phyloP scores from a whole-genome alignment of 2,888 invertebrate genomes.

The Tetragonula carbonaria region DNA sequence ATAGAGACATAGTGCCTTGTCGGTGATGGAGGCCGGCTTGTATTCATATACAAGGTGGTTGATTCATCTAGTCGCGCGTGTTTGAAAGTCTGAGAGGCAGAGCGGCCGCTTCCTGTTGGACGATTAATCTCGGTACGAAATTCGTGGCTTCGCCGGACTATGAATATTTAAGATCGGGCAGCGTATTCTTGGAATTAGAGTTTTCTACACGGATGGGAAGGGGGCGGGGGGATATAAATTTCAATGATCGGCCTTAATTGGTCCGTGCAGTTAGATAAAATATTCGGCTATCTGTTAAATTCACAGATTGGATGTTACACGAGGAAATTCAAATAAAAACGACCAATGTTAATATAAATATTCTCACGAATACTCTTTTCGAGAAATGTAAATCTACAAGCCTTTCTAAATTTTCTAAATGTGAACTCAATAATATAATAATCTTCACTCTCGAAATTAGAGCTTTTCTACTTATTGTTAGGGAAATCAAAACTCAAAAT shows the following conservation, averaged over 20 bases:
- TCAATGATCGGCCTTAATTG: no score
- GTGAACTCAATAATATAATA: no score
- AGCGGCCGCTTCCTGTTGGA: background rate
- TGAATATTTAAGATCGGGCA: background rate
- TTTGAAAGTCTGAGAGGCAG: background rate
- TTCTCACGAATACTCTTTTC: background rate
- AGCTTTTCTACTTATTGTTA: no score
- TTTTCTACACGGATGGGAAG: background rate
- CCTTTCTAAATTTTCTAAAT: no score
- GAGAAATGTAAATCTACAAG: no score
- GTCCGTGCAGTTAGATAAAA: no score
- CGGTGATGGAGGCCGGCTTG: conserved; percentile 4
- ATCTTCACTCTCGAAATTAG: no score
- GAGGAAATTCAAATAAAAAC: background rate
- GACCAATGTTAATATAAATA: background rate
- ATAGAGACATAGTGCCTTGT: conserved; percentile 35
- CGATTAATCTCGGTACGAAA: conserved; percentile 6
- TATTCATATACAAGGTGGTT: conserved; percentile 25
- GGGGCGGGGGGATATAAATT: no score
- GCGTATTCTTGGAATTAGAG: background rate
- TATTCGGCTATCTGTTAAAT: no score
- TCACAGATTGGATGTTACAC: no score
- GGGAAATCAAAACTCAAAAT: no score
- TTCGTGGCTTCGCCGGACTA: background rate
- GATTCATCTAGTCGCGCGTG: conserved; percentile 18